phyloP scores from a whole-genome alignment of 2,888 invertebrate genomes.

The Rhingia campestris region DNA sequence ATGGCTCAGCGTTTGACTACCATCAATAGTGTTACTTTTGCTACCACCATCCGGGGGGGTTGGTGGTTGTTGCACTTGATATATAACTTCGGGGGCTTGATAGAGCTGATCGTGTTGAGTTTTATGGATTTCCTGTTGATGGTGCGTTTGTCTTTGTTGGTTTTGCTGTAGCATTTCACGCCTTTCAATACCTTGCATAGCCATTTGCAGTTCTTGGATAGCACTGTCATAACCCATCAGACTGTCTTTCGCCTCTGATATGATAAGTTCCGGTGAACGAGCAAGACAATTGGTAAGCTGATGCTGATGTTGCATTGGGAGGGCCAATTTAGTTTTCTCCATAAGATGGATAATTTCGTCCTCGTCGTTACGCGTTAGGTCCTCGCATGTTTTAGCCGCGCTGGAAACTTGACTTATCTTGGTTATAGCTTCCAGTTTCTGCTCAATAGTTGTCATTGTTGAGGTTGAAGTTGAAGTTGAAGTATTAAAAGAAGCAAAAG shows the following conservation, averaged over 20 bases:
- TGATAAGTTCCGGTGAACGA: constrained; percentile 75
- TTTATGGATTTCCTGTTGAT: constrained; percentile 34
- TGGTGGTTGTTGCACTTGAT: constrained; percentile 13
- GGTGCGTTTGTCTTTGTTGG: constrained; percentile 39
- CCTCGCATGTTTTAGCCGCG: constrained; percentile 62
- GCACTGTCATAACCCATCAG: constrained; percentile 74
- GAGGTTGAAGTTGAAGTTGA: constrained; percentile 17
- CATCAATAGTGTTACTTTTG: not conserved
- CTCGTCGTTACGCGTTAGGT: constrained; percentile 71
- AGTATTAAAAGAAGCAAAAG: constrained; percentile 38
- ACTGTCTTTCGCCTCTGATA: constrained; percentile 72
- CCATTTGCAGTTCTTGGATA: constrained; percentile 63
- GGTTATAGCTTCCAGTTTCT: constrained; percentile 14
- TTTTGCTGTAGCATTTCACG: constrained; percentile 47
- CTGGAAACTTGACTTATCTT: constrained; percentile 37
- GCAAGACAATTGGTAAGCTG: constrained; percentile 74
- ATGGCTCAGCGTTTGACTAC: not conserved
- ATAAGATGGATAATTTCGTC: constrained; percentile 75
- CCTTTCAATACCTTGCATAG: constrained; percentile 26
- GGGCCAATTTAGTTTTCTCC: constrained; percentile 59
- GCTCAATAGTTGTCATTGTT: constrained; percentile 5
- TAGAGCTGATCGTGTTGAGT: constrained; percentile 12
- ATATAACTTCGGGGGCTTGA: not conserved
- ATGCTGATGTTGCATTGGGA: constrained; percentile 40
- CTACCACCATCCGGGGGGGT: not conserved